phyloP scores from a whole-genome alignment of 1,140 invertebrate genomes.

The Centruroides vittatus region DNA sequence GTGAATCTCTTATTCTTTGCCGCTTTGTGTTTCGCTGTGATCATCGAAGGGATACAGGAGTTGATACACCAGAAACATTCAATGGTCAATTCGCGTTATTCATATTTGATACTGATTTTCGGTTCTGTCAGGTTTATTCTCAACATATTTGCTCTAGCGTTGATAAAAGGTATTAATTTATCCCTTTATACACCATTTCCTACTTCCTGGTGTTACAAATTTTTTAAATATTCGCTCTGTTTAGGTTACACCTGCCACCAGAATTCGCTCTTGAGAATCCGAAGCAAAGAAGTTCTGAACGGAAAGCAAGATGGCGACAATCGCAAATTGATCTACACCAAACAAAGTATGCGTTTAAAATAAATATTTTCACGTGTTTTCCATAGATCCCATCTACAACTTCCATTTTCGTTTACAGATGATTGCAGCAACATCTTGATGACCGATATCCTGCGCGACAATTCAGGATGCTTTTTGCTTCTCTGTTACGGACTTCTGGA shows the following conservation, averaged over 20 bases:
- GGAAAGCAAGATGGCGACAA: too few species aligned
- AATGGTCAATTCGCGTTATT: constrained; percentile 66
- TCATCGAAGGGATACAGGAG: constrained; percentile 66
- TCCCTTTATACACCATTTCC: constrained; percentile 39
- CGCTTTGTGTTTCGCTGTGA: constrained; percentile 63
- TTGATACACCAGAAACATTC: constrained; percentile 30
- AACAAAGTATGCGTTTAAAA: too few species aligned
- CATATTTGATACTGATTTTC: constrained; percentile 48
- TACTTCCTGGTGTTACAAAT: too few species aligned
- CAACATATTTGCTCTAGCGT: constrained; percentile 51
- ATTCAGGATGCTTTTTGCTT: constrained; percentile 59
- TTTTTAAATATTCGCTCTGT: not conserved
- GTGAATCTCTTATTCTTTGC: constrained; percentile 67
- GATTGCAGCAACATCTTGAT: constrained; percentile 1
- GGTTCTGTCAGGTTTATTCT: constrained; percentile 48
- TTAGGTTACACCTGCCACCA: constrained; percentile 65
- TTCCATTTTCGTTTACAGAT: not conserved
- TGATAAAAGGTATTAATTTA: constrained; percentile 46
- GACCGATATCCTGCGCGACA: constrained; percentile 48
- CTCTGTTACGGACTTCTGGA: constrained; percentile 72
- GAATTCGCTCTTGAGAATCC: constrained; percentile 36
- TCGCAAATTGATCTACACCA: too few species aligned
- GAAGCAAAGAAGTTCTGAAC: constrained; percentile 7
- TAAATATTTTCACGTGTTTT: too few species aligned
- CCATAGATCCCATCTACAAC: too few species aligned